Evolutionary conservation across 1,140 invertebrate genomes (phyloP).

Genomic region (Ceratina australensis): DNA sequence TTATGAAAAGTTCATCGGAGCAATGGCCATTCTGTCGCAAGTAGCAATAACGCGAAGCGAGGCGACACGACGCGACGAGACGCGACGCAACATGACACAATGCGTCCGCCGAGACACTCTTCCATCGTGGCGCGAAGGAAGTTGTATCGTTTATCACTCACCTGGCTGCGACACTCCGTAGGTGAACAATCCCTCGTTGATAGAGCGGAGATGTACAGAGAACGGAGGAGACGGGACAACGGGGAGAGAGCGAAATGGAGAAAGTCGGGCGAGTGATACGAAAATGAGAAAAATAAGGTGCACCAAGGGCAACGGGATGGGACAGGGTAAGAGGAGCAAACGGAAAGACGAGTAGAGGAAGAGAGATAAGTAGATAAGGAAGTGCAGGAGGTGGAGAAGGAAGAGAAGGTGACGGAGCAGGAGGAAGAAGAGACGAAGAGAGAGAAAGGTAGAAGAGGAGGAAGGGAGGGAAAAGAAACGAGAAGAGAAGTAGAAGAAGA

Average conservation of each 20-base stretch:
- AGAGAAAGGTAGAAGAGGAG: slow-evolving; percentile 45
- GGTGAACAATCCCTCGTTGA: slow-evolving; percentile 64
- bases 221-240: slow-evolving; percentile 27
- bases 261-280: neutral
- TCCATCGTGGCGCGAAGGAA: slow-evolving; percentile 58
- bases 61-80: slow-evolving; percentile 44
- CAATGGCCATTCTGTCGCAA: slow-evolving; percentile 47
- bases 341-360: neutral
- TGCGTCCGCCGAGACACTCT: slow-evolving; percentile 31
- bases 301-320: no score
- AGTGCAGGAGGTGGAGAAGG: neutral
- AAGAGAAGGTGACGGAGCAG: slow-evolving; percentile 28
- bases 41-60: slow-evolving; percentile 59
- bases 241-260: neutral
- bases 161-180: slow-evolving; percentile 68
- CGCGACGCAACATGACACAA: slow-evolving; percentile 2
- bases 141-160: slow-evolving; percentile 75
- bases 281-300: neutral
- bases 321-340: no score
- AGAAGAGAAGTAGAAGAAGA: slow-evolving; percentile 29
- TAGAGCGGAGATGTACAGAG: slow-evolving; percentile 37
- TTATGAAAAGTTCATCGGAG: slow-evolving; percentile 39
- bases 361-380: neutral
- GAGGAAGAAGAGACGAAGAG: slow-evolving; percentile 46
- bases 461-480: slow-evolving; percentile 29